These are phyloP conservation scores for Cosmia trapezina DNA, from an alignment of 2,888 invertebrate species.

Conservation along the genomic window DNA sequence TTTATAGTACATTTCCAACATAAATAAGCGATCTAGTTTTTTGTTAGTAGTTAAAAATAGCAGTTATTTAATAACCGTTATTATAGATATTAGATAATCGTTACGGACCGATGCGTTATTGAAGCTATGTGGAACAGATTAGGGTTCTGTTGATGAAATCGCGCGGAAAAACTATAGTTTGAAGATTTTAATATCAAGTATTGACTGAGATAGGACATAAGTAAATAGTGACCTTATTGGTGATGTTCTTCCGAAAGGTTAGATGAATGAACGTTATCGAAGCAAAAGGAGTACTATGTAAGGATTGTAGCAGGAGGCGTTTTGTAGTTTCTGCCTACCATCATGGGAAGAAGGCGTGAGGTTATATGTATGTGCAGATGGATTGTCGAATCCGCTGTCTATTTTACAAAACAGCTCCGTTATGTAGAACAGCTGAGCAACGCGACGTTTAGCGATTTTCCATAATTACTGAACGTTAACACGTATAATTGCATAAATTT, in stretches of 20 bases:
- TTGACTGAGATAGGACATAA: background rate
- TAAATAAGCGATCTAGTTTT: constrained; percentile 28
- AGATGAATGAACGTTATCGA: background rate
- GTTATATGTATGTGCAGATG: no score
- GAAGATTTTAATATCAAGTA: background rate
- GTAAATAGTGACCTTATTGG: background rate
- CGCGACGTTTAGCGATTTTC: no score
- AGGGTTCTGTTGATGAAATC: constrained; percentile 25
- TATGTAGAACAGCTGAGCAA: no score
- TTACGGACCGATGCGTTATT: constrained; percentile 60
- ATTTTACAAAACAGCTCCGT: no score
- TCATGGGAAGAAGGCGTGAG: no score
- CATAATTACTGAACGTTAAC: no score
- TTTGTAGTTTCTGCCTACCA: background rate
- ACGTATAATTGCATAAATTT: no score
- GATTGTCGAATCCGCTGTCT: no score
- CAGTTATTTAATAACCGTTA: constrained; percentile 61
- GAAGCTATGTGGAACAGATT: constrained; percentile 44
- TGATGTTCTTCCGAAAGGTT: background rate
- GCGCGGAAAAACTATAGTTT: background rate
- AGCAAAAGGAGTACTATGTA: background rate
- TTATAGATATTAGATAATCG: constrained; percentile 61
- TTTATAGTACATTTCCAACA: constrained; percentile 34
- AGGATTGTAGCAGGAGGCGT: background rate
- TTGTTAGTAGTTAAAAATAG: constrained; percentile 35